phyloP scores from a whole-genome alignment of 1,140 invertebrate genomes.

The Zaprionus capensis region DNA sequence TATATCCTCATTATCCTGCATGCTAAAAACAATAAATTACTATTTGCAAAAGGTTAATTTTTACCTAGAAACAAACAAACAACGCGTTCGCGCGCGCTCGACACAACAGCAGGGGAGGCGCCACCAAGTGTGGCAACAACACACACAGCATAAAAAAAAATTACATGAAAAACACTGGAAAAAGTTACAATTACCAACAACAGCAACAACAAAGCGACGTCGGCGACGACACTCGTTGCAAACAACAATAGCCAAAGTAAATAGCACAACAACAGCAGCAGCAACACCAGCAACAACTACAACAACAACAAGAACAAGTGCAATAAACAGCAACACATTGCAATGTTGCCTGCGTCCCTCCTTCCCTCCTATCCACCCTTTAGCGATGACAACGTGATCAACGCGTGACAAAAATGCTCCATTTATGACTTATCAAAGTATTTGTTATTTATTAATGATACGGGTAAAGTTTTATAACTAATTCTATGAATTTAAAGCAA shows the following conservation, averaged over 20 bases:
- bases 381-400: constrained; percentile 29
- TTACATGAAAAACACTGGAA: constrained; percentile 48
- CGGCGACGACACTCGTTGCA: constrained; percentile 12
- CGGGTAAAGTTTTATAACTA: too few species aligned
- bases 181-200: constrained; percentile 69
- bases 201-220: constrained; percentile 33
- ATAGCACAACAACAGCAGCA: constrained; percentile 46
- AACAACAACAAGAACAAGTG: background rate
- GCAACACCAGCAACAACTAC: constrained; percentile 40
- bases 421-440: background rate
- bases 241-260: constrained; percentile 55
- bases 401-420: background rate
- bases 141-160: constrained; percentile 61
- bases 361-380: background rate
- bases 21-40: constrained; percentile 80
- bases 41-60: constrained; percentile 81
- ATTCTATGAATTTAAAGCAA: background rate
- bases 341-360: constrained; percentile 35
- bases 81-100: constrained; percentile 6
- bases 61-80: constrained; percentile 63
- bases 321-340: constrained; percentile 60
- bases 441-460: background rate
- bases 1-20: constrained; percentile 77
- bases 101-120: constrained; percentile 15
- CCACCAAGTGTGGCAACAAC: constrained; percentile 44